These are phyloP conservation scores for Epinotia nisella DNA, from an alignment of 2,888 invertebrate species.

Conservation along the genomic window DNA sequence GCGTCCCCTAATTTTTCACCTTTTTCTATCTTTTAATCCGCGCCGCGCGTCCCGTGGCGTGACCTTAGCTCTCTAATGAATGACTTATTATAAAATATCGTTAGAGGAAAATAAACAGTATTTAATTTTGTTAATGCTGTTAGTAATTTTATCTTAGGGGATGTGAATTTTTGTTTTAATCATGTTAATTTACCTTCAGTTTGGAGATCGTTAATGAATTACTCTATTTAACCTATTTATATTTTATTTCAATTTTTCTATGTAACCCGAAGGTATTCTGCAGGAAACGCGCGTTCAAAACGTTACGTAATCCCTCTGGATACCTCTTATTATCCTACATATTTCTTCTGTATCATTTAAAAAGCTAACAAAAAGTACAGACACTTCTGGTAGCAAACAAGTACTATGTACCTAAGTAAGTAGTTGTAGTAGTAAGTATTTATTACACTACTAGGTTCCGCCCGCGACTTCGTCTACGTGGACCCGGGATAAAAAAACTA, in stretches of 20 bases:
- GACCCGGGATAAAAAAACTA: no score
- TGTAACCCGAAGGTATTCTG: not conserved
- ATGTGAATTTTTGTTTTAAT: not conserved
- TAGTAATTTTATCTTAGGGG: not conserved
- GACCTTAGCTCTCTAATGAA: constrained; percentile 37
- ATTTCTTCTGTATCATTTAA: not conserved
- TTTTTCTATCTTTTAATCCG: constrained; percentile 62
- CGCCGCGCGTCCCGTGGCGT: constrained; percentile 27
- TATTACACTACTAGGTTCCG: no score
- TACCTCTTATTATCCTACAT: no score
- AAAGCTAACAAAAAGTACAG: no score
- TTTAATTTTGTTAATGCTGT: constrained; percentile 19
- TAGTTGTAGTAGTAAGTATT: no score
- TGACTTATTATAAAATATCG: constrained; percentile 30
- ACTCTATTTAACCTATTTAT: not conserved
- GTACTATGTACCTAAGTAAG: no score
- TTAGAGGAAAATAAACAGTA: constrained; percentile 24
- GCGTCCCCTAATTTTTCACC: constrained; percentile 69
- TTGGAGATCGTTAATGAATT: not conserved
- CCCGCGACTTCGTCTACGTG: no score
- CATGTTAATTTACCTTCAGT: not conserved
- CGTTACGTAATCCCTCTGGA: no score
- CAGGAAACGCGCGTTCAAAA: no score
- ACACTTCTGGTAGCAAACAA: no score
- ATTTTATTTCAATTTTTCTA: no score